phyloP scores from a whole-genome alignment of 2,797 vertebrate genomes.

The Agapornis canus region DNA sequence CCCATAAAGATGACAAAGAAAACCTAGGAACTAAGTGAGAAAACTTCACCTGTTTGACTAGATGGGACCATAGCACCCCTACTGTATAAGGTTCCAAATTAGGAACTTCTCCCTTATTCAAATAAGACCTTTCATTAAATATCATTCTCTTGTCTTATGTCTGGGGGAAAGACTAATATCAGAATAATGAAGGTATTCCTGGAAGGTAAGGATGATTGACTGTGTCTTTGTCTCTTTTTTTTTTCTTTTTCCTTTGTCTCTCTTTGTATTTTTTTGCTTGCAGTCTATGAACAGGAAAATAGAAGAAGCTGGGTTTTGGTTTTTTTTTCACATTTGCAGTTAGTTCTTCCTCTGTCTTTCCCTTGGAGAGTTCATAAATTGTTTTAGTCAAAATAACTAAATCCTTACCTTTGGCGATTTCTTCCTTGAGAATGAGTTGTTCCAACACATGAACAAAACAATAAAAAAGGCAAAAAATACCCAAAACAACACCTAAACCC shows the following conservation, averaged over 20 bases:
- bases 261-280: rapidly evolving
- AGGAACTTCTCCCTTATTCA: neutral
- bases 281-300: neutral
- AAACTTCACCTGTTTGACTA: neutral
- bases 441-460: neutral
- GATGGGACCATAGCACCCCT: neutral
- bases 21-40: neutral
- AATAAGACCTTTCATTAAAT: neutral
- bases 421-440: neutral
- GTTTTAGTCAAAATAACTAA: neutral
- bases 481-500: no score
- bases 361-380: neutral
- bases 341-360: neutral
- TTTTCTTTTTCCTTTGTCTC: rapidly evolving
- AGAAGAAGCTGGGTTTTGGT: neutral
- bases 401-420: neutral
- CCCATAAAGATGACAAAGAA: neutral
- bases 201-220: neutral
- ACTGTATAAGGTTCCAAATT: neutral
- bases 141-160: neutral
- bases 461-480: neutral
- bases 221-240: rapidly evolving
- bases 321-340: neutral
- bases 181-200: neutral
- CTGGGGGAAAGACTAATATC: neutral